A percentile compares a stretch with the other conserved stretches of the same genome.
These are phyloP conservation scores for Macropodus opercularis DNA, from an alignment of 2,797 vertebrate species.

Conservation along the genomic window DNA sequence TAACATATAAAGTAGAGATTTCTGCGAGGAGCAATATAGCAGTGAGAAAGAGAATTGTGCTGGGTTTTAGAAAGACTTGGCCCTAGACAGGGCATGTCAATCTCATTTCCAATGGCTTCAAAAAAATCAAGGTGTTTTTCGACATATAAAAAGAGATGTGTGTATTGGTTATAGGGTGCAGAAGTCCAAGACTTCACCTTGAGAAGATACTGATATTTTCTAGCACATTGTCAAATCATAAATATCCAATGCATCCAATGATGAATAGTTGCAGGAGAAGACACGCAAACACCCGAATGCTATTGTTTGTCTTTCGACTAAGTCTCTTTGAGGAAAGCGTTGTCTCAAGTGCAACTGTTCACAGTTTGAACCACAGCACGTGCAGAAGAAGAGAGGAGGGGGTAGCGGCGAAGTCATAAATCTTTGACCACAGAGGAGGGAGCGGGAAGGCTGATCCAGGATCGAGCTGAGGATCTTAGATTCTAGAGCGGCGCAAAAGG, in stretches of 20 bases:
- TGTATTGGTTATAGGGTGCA: slow-evolving; percentile 54
- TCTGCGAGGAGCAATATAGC: slow-evolving; percentile 73
- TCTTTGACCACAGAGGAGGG: slow-evolving; percentile 66
- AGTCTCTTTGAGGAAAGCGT: slow-evolving; percentile 56
- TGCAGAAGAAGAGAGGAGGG: slow-evolving; percentile 25
- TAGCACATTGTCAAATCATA: slow-evolving; percentile 50
- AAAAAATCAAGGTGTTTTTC: slow-evolving; percentile 77
- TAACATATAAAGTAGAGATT: slow-evolving; percentile 81
- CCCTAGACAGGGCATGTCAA: slow-evolving; percentile 77
- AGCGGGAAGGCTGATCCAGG: slow-evolving; percentile 65
- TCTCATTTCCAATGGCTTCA: slow-evolving; percentile 79
- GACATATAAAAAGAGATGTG: slow-evolving; percentile 58
- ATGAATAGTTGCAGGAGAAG: slow-evolving; percentile 44
- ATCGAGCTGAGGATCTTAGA: slow-evolving; percentile 70
- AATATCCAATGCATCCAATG: too few relatives aligned
- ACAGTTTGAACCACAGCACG: slow-evolving; percentile 44
- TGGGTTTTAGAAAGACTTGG: slow-evolving; percentile 74
- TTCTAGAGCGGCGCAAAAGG: slow-evolving; percentile 52
- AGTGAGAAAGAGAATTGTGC: slow-evolving; percentile 50
- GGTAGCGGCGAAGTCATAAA: slow-evolving; percentile 54
- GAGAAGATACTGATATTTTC: slow-evolving; percentile 70
- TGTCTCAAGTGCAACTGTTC: slow-evolving; percentile 36
- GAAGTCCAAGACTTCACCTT: slow-evolving; percentile 69
- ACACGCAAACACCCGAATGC: slow-evolving; percentile 39
- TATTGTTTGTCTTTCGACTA: slow-evolving; percentile 60